Evolutionary conservation across 2,797 vertebrate species (phyloP), one percentile per base, ranked within the genome.

Genomic region (Hoplostethus atlanticus): DNA sequence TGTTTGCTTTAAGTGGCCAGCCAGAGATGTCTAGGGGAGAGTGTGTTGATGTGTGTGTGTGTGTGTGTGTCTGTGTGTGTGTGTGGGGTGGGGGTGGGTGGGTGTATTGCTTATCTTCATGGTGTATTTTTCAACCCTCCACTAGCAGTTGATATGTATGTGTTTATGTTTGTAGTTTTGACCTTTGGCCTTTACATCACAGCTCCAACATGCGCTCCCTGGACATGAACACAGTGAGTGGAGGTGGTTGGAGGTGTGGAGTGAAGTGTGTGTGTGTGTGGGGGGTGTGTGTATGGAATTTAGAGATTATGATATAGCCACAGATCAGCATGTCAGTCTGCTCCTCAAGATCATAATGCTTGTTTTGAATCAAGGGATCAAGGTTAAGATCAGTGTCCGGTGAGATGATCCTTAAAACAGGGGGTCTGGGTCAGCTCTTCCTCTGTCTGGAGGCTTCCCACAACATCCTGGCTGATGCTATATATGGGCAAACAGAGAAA

Each of bases 401-500:
- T 6, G 7, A 40, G 38, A 40, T 40, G 7, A 40, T 40, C 38
- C 30, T 42, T 57, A 40, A 68, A 79, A 50, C 30, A 21, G 21
- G 7, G 40, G 51, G 17, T 74, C 68, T 52, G 13, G 16, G 12
- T 56, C 38, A 61, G 2, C 2, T n/a, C 25, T 47, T 28, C 42
- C 34, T 64, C 64, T 30, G 42, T 36, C 15, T 71, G 25, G 50
- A 28, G 17, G 8, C 50, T 71, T 15, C 28, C 38, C 64, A 65
- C 52, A 36, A 56, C 59, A 47, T 65, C 67, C 52, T 52, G 21
- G 3, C 71, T 78, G 51, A 79, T 87, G 83, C 91, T 92, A 86
- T 91, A 90, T 91, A 89, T 74, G 89, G 90, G 71, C 61, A 91
- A 86, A 87, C 79, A 67, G 87, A 66, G 71, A 73, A 66, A 77